A percentile compares a stretch with the other conserved stretches of the same genome.
phyloP scores from a whole-genome alignment of 2,888 invertebrate genomes.

The Megalurothrips usitatus region DNA sequence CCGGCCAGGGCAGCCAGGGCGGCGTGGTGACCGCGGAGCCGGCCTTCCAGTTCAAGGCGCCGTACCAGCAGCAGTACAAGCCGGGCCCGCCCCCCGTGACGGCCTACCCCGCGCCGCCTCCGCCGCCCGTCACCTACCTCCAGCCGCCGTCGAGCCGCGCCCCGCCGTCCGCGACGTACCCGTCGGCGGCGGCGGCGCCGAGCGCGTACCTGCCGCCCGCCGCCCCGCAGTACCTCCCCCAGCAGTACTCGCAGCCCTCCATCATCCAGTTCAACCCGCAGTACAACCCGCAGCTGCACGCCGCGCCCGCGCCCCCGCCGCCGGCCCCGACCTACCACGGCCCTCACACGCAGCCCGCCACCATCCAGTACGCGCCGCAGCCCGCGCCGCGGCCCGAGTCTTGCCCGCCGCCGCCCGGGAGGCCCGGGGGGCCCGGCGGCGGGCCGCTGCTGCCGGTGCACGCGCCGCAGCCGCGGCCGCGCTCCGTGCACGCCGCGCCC shows the following conservation, averaged over 20 bases:
- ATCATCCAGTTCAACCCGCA: constrained; percentile 1
- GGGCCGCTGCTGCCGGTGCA: neutral
- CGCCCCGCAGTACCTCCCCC: neutral
- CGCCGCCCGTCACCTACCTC: neutral
- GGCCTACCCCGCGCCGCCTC: neutral
- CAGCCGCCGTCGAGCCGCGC: neutral
- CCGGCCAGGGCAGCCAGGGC: too few species aligned
- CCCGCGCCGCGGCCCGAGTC: neutral
- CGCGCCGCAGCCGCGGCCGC: neutral
- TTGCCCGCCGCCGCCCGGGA: neutral
- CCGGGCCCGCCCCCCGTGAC: neutral
- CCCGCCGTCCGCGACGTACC: neutral
- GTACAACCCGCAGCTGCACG: neutral
- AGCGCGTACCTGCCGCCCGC: neutral
- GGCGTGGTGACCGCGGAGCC: neutral
- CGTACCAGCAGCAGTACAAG: neutral
- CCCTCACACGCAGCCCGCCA: neutral
- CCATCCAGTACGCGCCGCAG: constrained; percentile 1
- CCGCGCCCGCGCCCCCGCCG: neutral
- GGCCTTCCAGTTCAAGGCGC: neutral
- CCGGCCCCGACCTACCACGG: neutral
- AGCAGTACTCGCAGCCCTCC: neutral
- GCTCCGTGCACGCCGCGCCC: neutral
- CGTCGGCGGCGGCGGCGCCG: neutral
- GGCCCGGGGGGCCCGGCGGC: neutral